Conservation (phyloP, 2,888 invertebrate genomes). For the Caenorhabditis becei region DNA sequence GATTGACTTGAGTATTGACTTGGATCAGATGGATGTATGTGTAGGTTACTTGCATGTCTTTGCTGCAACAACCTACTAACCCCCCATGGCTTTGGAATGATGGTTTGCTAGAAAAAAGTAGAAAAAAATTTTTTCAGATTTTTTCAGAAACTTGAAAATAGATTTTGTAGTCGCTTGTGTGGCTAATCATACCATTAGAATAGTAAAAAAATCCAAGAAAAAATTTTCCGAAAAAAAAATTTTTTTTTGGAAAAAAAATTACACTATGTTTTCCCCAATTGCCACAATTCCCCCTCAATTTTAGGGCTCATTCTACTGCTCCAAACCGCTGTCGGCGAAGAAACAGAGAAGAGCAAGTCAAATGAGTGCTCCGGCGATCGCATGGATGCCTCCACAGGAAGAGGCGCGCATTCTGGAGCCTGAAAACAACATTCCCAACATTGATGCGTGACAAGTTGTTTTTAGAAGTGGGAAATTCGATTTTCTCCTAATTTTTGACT, state of each 20-base stretch:
- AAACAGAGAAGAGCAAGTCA: constrained; percentile 65
- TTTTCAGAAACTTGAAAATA: constrained; percentile 5
- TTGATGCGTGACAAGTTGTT: constrained; percentile 32
- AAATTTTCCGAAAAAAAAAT: too few species aligned
- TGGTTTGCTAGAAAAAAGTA: constrained; percentile 23
- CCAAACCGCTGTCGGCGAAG: constrained; percentile 59
- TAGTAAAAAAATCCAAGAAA: too few species aligned
- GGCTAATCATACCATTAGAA: not conserved
- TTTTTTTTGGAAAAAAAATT: too few species aligned
- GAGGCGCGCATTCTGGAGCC: constrained; percentile 56
- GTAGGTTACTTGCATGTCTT: constrained; percentile 57
- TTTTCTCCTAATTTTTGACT: not conserved
- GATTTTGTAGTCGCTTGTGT: too few species aligned
- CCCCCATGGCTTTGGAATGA: constrained; percentile 13
- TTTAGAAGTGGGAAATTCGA: not conserved
- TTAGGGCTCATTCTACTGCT: constrained; percentile 72
- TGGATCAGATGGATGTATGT: constrained; percentile 75
- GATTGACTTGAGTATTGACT: constrained; percentile 78
- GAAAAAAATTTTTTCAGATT: not conserved
- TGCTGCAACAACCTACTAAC: constrained; percentile 48
- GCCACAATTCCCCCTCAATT: constrained; percentile 5
- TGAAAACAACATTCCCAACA: constrained; percentile 45
- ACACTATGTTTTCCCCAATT: not conserved
- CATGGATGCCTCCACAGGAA: constrained; percentile 65
- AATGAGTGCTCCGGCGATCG: constrained; percentile 68